These are phyloP conservation scores for Tetrapedia diversipes DNA, from an alignment of 2,888 invertebrate species.

Conservation along the genomic window DNA sequence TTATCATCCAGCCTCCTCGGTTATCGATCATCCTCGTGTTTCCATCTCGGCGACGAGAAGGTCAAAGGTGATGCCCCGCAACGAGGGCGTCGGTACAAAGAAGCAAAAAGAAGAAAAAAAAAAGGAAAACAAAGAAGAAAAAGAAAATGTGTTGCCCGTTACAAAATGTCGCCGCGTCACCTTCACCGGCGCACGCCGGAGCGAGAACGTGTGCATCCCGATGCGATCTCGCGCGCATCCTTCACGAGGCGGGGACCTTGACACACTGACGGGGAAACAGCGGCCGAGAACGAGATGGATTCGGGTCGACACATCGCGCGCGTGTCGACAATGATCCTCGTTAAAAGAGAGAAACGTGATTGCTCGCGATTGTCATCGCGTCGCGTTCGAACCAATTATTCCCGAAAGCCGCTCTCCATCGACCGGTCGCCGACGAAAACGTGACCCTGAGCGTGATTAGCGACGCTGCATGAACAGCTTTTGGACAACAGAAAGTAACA, in stretches of 20 bases:
- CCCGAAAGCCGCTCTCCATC: conserved; percentile 4
- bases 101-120: not conserved
- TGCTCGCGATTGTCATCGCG: conserved; percentile 49
- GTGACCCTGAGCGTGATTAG: conserved; percentile 3
- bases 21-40: conserved; percentile 6
- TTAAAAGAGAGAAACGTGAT: conserved; percentile 67
- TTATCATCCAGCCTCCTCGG: not conserved
- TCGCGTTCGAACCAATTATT: conserved; percentile 58
- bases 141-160: conserved; percentile 10
- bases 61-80: conserved; percentile 6
- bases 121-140: not conserved
- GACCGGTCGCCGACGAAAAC: not conserved
- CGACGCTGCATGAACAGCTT: not conserved
- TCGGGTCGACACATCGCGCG: conserved; percentile 60
- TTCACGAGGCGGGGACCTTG: conserved; percentile 61
- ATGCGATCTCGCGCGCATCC: conserved; percentile 64
- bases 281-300: conserved; percentile 60
- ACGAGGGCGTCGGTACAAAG: not conserved
- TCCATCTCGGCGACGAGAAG: not conserved
- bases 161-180: conserved; percentile 33
- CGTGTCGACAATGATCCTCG: conserved; percentile 65
- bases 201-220: conserved; percentile 53
- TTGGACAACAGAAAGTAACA: too few relatives aligned
- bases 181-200: conserved; percentile 36
- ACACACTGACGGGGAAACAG: conserved; percentile 63